Base-by-base conservation (phyloP, 1,140 invertebrate genomes). In the Tetramorium simillimum region DNA sequence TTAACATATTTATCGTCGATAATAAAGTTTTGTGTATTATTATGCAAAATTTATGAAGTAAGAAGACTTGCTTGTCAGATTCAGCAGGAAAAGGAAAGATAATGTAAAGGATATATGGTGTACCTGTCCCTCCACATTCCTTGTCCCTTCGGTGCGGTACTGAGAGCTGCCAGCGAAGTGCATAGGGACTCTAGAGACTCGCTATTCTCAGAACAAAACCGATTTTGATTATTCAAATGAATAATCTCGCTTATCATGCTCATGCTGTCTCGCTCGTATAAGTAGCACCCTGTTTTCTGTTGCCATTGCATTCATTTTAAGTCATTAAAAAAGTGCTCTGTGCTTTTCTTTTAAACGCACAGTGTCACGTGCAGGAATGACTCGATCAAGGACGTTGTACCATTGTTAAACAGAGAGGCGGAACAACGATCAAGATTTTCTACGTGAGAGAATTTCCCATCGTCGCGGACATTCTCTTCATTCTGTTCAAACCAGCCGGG, bases 71-170 rank as follows among this genome's bases (percentile, higher is more conserved):
- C 24, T 53, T n/a, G 3, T 43, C 51, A 56, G 12, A 56, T 37
- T 16, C 16, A 14, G 4, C 73, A 67, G 40, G 7, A 89, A 37
- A 82, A n/a, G 53, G 28, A 86, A 33, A 75, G 73, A 85, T 91
- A 90, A 88, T 7, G 40, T 89, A 92, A 91, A 89, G 92, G 85
- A 80, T 88, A 87, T 90, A 89, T 93, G 94, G 88, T 95, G 93
- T 96, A 96, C 96, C 96, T 96, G 95, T 96, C 95, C 95, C 95
- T 95, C 95, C 95, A 96, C 96, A 96, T 96, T 95, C 96, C 95
- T 94, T 95, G 94, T 94, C 94, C 95, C 93, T 95, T 95, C 91
- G 94, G 90, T 92, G 93, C 92, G 91, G 91, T 92, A 93, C 95
- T 95, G 90, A 96, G 95, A 86, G 95, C 94, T 91, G 95, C 95